These are phyloP conservation scores for Leptopilina myrica DNA, from an alignment of 2,888 invertebrate species.

Conservation along the genomic window DNA sequence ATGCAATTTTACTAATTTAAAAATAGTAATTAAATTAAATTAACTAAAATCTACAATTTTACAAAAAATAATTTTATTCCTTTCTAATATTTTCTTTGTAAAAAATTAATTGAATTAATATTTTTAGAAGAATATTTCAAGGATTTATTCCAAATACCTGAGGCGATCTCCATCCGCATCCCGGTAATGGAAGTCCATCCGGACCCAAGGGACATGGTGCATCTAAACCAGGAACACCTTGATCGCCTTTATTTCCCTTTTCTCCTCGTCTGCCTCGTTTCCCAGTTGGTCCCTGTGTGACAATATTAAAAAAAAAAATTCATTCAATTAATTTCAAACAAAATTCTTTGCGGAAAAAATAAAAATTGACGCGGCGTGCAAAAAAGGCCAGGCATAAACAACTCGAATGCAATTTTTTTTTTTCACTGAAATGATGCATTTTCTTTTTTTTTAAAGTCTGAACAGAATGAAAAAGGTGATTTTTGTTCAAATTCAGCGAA, in stretches of 20 bases:
- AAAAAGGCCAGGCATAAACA: constrained; percentile 69
- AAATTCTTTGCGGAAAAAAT: not conserved
- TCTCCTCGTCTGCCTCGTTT: constrained; percentile 95
- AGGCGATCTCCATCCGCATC: constrained; percentile 95
- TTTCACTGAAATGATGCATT: constrained; percentile 28
- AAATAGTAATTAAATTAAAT: too few species aligned
- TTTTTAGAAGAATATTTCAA: too few species aligned
- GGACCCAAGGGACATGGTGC: constrained; percentile 98
- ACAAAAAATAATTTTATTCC: too few species aligned
- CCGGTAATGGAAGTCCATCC: constrained; percentile 96
- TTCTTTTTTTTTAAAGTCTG: not conserved
- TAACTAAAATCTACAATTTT: too few species aligned
- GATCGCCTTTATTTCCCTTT: constrained; percentile 95
- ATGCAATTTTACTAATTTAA: too few species aligned
- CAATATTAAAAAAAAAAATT: not conserved
- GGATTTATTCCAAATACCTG: constrained; percentile 80
- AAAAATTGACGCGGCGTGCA: constrained; percentile 65
- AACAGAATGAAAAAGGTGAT: constrained; percentile 25
- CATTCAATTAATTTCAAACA: not conserved
- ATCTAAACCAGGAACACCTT: constrained; percentile 97
- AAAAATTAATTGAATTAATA: too few species aligned
- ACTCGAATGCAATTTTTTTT: constrained; percentile 53
- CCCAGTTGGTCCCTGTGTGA: constrained; percentile 87
- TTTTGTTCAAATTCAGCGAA: constrained; percentile 12
- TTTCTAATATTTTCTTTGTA: too few species aligned